phyloP scores from a whole-genome alignment of 1,140 invertebrate genomes.

The Cyphomyrmex costatus region DNA sequence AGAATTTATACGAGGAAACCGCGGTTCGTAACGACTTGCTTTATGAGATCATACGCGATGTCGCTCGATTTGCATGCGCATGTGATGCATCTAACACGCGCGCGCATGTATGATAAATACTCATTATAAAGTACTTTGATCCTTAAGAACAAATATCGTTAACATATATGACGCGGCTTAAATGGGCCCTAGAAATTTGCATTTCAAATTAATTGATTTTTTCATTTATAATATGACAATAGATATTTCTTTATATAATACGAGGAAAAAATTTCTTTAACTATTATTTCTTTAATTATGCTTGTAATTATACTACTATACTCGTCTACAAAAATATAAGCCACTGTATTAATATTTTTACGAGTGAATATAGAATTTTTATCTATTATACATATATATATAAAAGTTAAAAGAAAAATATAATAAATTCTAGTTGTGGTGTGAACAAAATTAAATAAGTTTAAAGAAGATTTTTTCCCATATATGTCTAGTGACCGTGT shows the following conservation, averaged over 20 bases:
- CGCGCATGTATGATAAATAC: not conserved
- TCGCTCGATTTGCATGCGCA: slow-evolving; percentile 48
- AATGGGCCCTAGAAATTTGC: not conserved
- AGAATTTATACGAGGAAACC: slow-evolving; percentile 45
- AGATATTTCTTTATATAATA: not conserved
- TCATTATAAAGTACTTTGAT: not conserved
- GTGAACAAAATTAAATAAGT: not conserved
- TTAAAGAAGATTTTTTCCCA: not conserved
- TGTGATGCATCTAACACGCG: slow-evolving; percentile 33
- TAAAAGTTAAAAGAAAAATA: not conserved
- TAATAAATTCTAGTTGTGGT: not conserved
- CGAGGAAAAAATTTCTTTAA: not conserved
- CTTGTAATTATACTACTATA: no score
- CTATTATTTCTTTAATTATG: not conserved
- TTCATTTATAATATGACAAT: not conserved
- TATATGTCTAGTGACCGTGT: not conserved
- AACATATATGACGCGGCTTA: not conserved
- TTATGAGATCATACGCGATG: slow-evolving; percentile 54
- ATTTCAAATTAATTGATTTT: not conserved
- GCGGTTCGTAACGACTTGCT: slow-evolving; percentile 52
- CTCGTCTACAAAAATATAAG: no score
- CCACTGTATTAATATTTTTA: no score
- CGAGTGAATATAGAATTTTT: not conserved
- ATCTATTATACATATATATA: not conserved
- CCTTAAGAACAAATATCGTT: slow-evolving; percentile 8